Evolutionary conservation across 2,888 invertebrate species (phyloP), one percentile per base, ranked within the genome.

Genomic region (Lottia gigantea): DNA sequence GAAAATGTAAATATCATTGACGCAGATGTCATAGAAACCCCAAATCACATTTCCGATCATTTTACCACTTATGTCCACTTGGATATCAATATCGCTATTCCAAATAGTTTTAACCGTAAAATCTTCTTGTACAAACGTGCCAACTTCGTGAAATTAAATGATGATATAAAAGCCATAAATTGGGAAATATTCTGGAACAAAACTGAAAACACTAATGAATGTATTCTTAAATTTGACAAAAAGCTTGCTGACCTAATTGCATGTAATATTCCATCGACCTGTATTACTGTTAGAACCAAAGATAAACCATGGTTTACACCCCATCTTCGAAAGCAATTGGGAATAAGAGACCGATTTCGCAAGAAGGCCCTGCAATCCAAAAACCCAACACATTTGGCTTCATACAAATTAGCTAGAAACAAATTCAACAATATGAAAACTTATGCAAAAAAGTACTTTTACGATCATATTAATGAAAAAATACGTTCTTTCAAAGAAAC

Each of bases 401-500:
- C 12, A 55, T 55, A 55, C 55, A 55, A 55, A 12, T 12, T 19
- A 4, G 55, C 4, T 11, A 55, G 55, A 19, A 19, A 55, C 19
- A 55, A 19, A 55, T n/a, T 55, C 19, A 19, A 55, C n/a, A 55
- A 55, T 19, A 55, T 55, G 55, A 55, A 55, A 19, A 19, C n/a
- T 19, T 55, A 55, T 55, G 55, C 55, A n/a, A 55, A 55, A 19
- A 19, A n/a, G 6, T 12, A 55, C 15, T 55, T 19, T 55, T 55
- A 55, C 19, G 19, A 55, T 55, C n/a, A n/a, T 19, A 55, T 55
- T 19, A 55, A 55, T 55, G 55, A 55, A 19, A 55, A 55, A 55
- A 55, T 55, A 7, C n/a, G 19, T 55, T 19, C n/a, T n/a, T 55
- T 55, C 12, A 55, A 55, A 55, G 7, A n/a, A 19, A 55, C n/a